Conservation (phyloP, 2,888 invertebrate genomes). For the Petrolisthes cinctipes region DNA sequence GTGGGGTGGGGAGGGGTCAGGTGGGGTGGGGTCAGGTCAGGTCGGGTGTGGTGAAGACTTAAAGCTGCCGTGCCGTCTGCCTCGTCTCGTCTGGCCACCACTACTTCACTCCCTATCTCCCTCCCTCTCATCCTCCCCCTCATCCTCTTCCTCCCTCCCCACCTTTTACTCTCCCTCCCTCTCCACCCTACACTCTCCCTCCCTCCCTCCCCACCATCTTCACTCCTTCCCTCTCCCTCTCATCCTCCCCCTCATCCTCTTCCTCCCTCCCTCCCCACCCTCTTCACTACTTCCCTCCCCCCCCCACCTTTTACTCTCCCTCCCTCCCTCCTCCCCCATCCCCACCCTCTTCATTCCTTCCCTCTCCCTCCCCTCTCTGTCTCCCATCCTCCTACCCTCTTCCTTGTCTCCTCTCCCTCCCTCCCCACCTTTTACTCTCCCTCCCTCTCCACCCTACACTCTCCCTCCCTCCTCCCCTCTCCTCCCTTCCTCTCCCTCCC, state of each 20-base stretch:
- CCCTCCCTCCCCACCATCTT: background rate
- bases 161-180: no score
- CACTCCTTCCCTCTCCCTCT: background rate
- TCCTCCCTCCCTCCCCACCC: background rate
- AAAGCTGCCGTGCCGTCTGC: no score
- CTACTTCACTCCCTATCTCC: no score
- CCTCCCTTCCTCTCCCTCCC: background rate
- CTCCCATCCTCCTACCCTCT: background rate
- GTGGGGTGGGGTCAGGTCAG: no score
- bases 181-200: background rate
- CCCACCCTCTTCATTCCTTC: background rate
- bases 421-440: background rate
- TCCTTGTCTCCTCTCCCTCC: background rate
- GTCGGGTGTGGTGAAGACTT: no score
- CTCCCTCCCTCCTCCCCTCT: conserved; percentile 15
- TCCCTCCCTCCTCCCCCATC: background rate
- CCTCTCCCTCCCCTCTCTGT: background rate
- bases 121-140: no score
- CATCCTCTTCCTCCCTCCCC: no score
- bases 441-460: background rate
- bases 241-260: background rate
- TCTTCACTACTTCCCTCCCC: background rate
- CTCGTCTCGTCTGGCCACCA: no score
- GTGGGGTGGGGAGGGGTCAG: no score
- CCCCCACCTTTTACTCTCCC: background rate